A percentile compares a stretch with the other conserved stretches of the same genome.
phyloP scores from a whole-genome alignment of 2,113 vertebrate species.

The Psammodynastes pulverulentus region DNA sequence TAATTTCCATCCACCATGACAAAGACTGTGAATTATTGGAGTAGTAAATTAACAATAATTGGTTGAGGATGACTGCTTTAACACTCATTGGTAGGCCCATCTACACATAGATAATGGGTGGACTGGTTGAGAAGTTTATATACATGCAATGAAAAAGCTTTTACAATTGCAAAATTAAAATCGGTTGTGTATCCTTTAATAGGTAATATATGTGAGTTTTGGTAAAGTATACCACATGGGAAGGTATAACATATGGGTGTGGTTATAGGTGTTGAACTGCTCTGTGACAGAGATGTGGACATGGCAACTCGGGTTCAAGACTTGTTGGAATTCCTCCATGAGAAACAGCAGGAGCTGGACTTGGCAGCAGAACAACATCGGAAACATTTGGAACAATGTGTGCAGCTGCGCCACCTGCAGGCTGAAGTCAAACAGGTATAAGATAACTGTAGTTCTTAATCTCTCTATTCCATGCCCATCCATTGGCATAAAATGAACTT shows the following conservation, averaged over 20 bases:
- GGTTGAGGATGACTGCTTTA: not conserved
- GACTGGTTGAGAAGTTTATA: not conserved
- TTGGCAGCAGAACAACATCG: slow-evolving; percentile 90
- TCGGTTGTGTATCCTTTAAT: not conserved
- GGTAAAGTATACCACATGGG: accelerated
- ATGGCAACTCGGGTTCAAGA: slow-evolving; percentile 97
- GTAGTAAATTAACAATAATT: not conserved
- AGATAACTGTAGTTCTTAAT: not conserved
- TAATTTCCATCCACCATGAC: not conserved
- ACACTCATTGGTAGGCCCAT: not conserved
- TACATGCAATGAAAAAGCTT: not conserved
- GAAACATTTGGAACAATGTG: slow-evolving; percentile 95
- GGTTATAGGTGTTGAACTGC: slow-evolving; percentile 86
- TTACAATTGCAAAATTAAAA: not conserved
- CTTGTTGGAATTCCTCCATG: slow-evolving; percentile 94
- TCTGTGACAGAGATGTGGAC: slow-evolving; percentile 94
- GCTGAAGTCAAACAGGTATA: slow-evolving; percentile 96
- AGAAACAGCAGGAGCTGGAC: slow-evolving; percentile 97
- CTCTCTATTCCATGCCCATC: not conserved
- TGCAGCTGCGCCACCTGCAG: slow-evolving; percentile 96
- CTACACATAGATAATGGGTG: not conserved
- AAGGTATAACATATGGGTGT: accelerated
- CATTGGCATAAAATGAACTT: not conserved
- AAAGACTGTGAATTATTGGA: not conserved
- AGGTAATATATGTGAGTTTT: not conserved